phyloP scores from a whole-genome alignment of 2,888 invertebrate genomes.

The Drosophila neutralis region DNA sequence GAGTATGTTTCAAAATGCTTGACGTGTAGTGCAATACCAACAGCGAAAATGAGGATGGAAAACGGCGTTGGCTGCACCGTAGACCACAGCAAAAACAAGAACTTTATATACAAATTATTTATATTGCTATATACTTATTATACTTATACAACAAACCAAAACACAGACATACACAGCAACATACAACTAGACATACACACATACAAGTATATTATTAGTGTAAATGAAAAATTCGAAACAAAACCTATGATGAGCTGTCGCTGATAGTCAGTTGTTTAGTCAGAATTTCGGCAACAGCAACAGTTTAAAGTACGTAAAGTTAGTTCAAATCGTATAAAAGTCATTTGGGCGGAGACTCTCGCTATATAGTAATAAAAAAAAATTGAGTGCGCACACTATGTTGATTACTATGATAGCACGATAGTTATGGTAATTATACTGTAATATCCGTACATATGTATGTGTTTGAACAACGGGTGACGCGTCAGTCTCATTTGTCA shows the following conservation, averaged over 20 bases:
- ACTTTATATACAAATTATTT: conserved; percentile 77
- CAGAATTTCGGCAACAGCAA: conserved; percentile 55
- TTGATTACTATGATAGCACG: conserved; percentile 42
- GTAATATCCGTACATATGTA: conserved; percentile 31
- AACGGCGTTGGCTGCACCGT: conserved; percentile 70
- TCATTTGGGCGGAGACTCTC: conserved; percentile 26
- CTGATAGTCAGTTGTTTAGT: conserved; percentile 70
- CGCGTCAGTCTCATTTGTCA: conserved; percentile 35
- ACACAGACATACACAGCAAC: conserved; percentile 64
- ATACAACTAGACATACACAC: conserved; percentile 64
- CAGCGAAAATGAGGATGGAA: conserved; percentile 38
- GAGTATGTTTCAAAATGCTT: conserved; percentile 23
- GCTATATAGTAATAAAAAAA: conserved; percentile 25
- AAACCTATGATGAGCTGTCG: conserved; percentile 50
- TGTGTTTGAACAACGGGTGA: conserved; percentile 24
- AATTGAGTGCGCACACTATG: conserved; percentile 30
- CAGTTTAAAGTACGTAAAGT: conserved; percentile 64
- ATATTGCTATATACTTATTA: conserved; percentile 77
- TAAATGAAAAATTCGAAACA: conserved; percentile 65
- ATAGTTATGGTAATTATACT: conserved; percentile 45
- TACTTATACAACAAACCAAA: conserved; percentile 73
- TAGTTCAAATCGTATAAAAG: conserved; percentile 61
- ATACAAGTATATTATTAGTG: conserved; percentile 72
- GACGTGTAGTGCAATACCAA: conserved; percentile 18
- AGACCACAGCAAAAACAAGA: conserved; percentile 75